Base-by-base conservation (phyloP, 2,888 invertebrate species). In the Drosophila heteroneura region DNA sequence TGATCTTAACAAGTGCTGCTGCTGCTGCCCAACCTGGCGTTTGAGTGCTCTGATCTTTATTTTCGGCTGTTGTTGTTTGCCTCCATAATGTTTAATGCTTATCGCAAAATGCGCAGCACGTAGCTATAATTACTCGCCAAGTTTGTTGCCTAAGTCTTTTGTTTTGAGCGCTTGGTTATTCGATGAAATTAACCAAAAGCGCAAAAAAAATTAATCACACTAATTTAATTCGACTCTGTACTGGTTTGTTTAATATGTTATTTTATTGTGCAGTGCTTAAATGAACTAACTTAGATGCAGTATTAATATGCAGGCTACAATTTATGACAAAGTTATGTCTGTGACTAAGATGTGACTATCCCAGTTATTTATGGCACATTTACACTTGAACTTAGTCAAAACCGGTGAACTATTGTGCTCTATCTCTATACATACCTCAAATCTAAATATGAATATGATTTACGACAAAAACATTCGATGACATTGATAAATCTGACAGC, bases 81-180 rank as follows among this genome's bases (percentile, higher is more conserved):
- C 6, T 39, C 33, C 63, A 28, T 67, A 6, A 22, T 39, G 60
- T 62, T 59, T 32, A 70, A 68, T 76, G 82, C 26, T 71, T 53
- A 60, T 32, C 39, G 67, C 58, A 64, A 74, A 82, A 64, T 79
- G 69, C 85, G 74, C 81, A 68, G 77, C 86, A 85, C 86, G 77
- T 83, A 76, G 63, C 19, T 47, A 74, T 75, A 83, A 83, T 85
- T 89, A 70, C 75, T 67, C 65, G 30, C 60, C 76, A 66, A 80
- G 89, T 90, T 90, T 70, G 78, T 77, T 76, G 82, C 82, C 59
- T 72, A 86, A 90, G 89, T 90, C 87, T 90, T 87, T 87, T 89
- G 85, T 84, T 81, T 83, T 69, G 65, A 61, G 41, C 47, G 62
- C 44, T 41, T 62, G 57, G 70, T 74, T 78, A 70, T 74, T 57